Evolutionary conservation across 2,113 vertebrate genomes (phyloP).

Genomic region (Echinops telfairi): DNA sequence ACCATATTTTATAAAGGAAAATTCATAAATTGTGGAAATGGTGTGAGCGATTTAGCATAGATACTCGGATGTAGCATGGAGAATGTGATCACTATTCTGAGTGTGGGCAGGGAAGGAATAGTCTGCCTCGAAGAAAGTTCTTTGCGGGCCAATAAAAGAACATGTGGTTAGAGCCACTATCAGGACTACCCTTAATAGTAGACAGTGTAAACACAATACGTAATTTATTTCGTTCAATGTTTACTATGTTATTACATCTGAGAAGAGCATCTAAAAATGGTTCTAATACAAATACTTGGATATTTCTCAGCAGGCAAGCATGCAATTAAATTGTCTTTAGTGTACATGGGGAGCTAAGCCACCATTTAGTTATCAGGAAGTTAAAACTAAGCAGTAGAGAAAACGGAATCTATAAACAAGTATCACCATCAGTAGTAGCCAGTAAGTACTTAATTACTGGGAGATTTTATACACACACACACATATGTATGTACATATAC

Average conservation of each 20-base stretch:
- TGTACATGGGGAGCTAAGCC: slow-evolving; percentile 55
- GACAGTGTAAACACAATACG: neutral
- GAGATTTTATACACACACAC: slow-evolving; percentile 37
- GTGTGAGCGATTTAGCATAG: too few species aligned
- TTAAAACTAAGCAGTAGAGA: slow-evolving; percentile 44
- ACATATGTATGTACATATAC: slow-evolving; percentile 5
- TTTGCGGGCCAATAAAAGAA: too few species aligned
- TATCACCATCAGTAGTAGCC: neutral
- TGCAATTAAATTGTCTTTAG: slow-evolving; percentile 64
- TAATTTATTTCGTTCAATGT: slow-evolving; percentile 15
- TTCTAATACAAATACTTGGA: slow-evolving; percentile 51
- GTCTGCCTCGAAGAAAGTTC: too few species aligned
- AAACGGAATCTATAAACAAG: slow-evolving; percentile 57
- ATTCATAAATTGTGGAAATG: too few species aligned
- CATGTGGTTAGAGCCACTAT: neutral
- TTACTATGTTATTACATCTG: slow-evolving; percentile 44
- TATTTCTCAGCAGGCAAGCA: slow-evolving; percentile 43
- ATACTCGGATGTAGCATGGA: too few species aligned
- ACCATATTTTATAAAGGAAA: too few species aligned
- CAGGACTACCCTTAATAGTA: slow-evolving; percentile 29
- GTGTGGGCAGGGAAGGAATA: too few species aligned
- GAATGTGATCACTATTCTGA: too few species aligned
- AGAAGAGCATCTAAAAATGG: slow-evolving; percentile 24
- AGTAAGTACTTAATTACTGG: slow-evolving; percentile 36
- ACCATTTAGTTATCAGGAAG: slow-evolving; percentile 56